These are phyloP conservation scores for Clistopyga incitator DNA, from an alignment of 2,888 invertebrate species.

Conservation along the genomic window DNA sequence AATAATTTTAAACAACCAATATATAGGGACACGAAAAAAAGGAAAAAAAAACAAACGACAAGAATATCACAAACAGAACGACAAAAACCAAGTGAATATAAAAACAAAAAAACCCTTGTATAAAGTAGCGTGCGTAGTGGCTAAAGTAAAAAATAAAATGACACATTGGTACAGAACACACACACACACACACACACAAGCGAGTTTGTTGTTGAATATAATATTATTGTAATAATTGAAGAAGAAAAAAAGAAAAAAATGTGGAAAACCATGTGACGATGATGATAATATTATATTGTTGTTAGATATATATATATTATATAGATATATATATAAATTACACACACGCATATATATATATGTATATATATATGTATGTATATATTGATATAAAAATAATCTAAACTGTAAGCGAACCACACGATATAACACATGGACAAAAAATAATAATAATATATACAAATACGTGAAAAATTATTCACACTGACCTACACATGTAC, in stretches of 20 bases:
- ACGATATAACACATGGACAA: slow-evolving; percentile 57
- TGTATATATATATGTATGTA: slow-evolving; percentile 66
- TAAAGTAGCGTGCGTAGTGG: slow-evolving; percentile 77
- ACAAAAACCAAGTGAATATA: slow-evolving; percentile 56
- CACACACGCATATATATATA: slow-evolving; percentile 68
- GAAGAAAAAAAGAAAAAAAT: slow-evolving; percentile 59
- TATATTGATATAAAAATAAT: slow-evolving; percentile 79
- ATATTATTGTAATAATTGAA: slow-evolving; percentile 79
- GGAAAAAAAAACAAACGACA: slow-evolving; percentile 39
- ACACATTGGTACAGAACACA: slow-evolving; percentile 58
- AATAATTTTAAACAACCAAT: neutral
- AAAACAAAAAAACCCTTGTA: slow-evolving; percentile 70
- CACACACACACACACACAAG: slow-evolving; percentile 76
- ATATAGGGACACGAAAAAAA: slow-evolving; percentile 49
- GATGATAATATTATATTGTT: slow-evolving; percentile 83
- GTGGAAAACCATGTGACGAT: slow-evolving; percentile 72
- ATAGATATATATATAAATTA: slow-evolving; percentile 67
- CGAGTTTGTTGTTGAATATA: slow-evolving; percentile 82
- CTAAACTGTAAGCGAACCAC: slow-evolving; percentile 64
- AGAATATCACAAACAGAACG: slow-evolving; percentile 51
- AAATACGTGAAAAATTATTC: slow-evolving; percentile 41
- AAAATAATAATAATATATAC: slow-evolving; percentile 58
- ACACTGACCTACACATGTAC: neutral
- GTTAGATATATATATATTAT: slow-evolving; percentile 82
- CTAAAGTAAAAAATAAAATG: slow-evolving; percentile 64